Evolutionary conservation across 2,888 invertebrate genomes (phyloP).

Genomic region (Trachelus iudaicus): DNA sequence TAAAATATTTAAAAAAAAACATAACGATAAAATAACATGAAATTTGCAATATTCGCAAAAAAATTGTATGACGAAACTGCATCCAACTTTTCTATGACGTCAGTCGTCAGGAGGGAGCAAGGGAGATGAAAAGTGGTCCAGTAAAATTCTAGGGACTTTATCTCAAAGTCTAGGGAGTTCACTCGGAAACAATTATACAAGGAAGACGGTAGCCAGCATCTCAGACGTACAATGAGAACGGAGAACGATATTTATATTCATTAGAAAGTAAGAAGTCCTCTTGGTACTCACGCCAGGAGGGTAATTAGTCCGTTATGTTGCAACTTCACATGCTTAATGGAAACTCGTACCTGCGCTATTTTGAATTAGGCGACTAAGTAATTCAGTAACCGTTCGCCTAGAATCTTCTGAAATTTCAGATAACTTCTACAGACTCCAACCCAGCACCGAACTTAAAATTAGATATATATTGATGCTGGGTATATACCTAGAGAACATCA

Average conservation of each 20-base stretch:
- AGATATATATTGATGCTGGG: not conserved
- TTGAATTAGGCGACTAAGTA: conserved; percentile 25
- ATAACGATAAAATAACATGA: not conserved
- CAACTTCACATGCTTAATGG: conserved; percentile 37
- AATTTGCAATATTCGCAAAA: not conserved
- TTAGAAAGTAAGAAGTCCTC: conserved; percentile 41
- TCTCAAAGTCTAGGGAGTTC: conserved; percentile 39
- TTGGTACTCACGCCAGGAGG: not conserved
- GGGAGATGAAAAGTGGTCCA: conserved; percentile 15
- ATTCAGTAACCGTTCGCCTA: conserved; percentile 4
- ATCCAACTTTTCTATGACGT: not conserved
- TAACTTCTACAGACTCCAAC: not conserved
- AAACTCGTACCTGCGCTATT: conserved; percentile 33
- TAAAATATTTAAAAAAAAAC: not conserved
- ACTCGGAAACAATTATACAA: conserved; percentile 47
- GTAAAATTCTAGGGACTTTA: conserved; percentile 48
- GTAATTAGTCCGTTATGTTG: not conserved
- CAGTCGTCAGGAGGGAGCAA: not conserved
- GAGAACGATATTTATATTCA: conserved; percentile 48
- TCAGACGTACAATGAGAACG: conserved; percentile 8
- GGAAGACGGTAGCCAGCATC: conserved; percentile 5
- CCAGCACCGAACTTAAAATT: not conserved
- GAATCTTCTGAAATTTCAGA: not conserved
- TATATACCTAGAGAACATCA: not conserved
- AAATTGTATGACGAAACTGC: not conserved